phyloP scores from a whole-genome alignment of 2,888 invertebrate species.

The Agrotis segetum region DNA sequence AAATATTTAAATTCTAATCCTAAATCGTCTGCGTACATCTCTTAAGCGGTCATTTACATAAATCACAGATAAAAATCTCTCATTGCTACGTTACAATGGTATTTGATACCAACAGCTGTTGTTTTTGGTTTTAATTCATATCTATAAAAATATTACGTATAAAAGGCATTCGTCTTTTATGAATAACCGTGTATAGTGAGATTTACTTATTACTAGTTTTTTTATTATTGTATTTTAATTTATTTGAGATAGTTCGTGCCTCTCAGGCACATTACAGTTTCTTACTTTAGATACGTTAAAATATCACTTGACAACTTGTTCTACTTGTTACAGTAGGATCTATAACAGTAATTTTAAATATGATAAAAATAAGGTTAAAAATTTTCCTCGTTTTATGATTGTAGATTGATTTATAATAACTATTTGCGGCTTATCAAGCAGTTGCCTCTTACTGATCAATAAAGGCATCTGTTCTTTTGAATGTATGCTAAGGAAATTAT shows the following conservation, averaged over 20 bases:
- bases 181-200: slow-evolving; percentile 47
- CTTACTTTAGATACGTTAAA: slow-evolving; percentile 38
- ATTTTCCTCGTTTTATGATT: background rate
- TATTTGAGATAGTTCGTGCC: slow-evolving; percentile 40
- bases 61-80: slow-evolving; percentile 81
- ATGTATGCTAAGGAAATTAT: slow-evolving; percentile 38
- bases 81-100: slow-evolving; percentile 55
- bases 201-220: slow-evolving; percentile 53
- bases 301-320: slow-evolving; percentile 46
- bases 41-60: slow-evolving; percentile 64
- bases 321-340: slow-evolving; percentile 31
- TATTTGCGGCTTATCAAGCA: background rate
- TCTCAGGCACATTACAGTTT: slow-evolving; percentile 41
- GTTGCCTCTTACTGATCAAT: slow-evolving; percentile 4
- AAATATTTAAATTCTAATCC: slow-evolving; percentile 46
- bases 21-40: slow-evolving; percentile 65
- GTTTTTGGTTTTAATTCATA: slow-evolving; percentile 44
- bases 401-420: slow-evolving; percentile 3
- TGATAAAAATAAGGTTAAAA: slow-evolving; percentile 16
- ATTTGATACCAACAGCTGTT: slow-evolving; percentile 58
- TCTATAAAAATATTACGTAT: slow-evolving; percentile 49
- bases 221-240: slow-evolving; percentile 32
- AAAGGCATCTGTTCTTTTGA: slow-evolving; percentile 1
- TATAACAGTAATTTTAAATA: slow-evolving; percentile 19
- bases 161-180: slow-evolving; percentile 46